Percentiles rank a stretch among this genome's conserved stretches.
Evolutionary conservation across 1,140 invertebrate species (phyloP).

Genomic region (Drosophila saltans): DNA sequence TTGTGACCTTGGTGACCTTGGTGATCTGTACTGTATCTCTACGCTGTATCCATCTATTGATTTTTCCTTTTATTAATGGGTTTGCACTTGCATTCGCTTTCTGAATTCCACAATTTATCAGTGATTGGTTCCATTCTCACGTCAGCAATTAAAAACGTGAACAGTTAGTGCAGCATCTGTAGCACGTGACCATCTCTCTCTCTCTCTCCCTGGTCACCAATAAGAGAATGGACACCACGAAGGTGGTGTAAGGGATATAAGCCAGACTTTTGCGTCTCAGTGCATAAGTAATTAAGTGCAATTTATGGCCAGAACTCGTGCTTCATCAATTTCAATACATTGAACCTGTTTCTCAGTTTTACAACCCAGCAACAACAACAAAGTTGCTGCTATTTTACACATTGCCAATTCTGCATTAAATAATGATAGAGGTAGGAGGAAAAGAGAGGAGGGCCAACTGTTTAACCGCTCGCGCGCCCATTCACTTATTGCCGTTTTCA

Average conservation of each 20-base stretch:
- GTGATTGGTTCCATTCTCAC: constrained; percentile 39
- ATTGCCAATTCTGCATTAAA: constrained; percentile 33
- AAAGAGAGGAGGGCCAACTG: neutral
- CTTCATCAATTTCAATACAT: constrained; percentile 61
- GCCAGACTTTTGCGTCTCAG: constrained; percentile 21
- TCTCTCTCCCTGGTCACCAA: constrained; percentile 42
- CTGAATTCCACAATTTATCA: constrained; percentile 43
- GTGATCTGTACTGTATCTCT: neutral
- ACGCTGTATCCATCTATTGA: constrained; percentile 23
- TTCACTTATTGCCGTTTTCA: neutral
- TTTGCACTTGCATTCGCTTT: constrained; percentile 49
- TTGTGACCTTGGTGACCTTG: constrained; percentile 4
- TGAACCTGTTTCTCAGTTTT: constrained; percentile 62
- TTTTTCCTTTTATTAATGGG: constrained; percentile 41
- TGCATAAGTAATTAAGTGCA: constrained; percentile 62
- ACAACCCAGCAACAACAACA: neutral
- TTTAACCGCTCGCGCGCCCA: neutral
- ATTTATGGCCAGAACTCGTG: constrained; percentile 59
- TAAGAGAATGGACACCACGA: neutral
- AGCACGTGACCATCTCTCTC: constrained; percentile 33
- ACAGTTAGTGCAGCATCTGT: constrained; percentile 24
- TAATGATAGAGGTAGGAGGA: neutral
- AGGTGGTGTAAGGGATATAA: neutral
- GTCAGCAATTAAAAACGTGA: constrained; percentile 55
- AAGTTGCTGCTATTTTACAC: constrained; percentile 38